These are phyloP conservation scores for Entomyzon cyanotis DNA, from an alignment of 2,113 vertebrate genomes.

Conservation along the genomic window DNA sequence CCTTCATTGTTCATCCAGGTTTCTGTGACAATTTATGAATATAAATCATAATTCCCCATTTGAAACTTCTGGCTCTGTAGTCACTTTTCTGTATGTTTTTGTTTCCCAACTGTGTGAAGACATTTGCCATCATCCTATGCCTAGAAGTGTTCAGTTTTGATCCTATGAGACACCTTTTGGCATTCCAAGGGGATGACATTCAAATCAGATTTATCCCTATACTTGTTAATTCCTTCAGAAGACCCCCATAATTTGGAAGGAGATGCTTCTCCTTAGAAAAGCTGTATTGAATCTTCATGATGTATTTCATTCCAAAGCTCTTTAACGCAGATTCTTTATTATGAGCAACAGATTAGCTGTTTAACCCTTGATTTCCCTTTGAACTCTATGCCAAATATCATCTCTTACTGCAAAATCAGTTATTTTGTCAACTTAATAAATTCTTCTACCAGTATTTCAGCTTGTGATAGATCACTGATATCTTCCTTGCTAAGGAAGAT, in stretches of 20 bases:
- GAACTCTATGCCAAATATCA: not conserved
- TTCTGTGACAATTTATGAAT: not conserved
- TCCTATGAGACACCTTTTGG: not conserved
- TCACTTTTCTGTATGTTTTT: not conserved
- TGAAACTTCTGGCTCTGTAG: not conserved
- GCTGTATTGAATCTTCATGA: not conserved
- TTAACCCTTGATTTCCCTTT: not conserved
- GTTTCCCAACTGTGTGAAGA: not conserved
- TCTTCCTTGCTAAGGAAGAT: not conserved
- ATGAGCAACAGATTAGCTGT: not conserved
- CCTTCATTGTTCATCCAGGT: not conserved
- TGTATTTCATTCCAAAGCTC: not conserved
- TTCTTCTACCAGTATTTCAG: not conserved
- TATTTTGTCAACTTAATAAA: not conserved
- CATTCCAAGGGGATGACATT: not conserved
- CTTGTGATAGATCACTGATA: not conserved
- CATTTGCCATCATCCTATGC: not conserved
- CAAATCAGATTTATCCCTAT: not conserved
- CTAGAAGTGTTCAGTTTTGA: not conserved
- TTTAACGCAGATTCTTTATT: not conserved
- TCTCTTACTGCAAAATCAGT: not conserved
- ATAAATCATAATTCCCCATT: not conserved
- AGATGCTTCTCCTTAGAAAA: not conserved
- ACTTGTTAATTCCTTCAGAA: not conserved
- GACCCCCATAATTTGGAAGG: not conserved